Percentiles rank a stretch among this genome's conserved stretches.
phyloP scores from a whole-genome alignment of 2,888 invertebrate genomes.

The Mimachlamys varia region DNA sequence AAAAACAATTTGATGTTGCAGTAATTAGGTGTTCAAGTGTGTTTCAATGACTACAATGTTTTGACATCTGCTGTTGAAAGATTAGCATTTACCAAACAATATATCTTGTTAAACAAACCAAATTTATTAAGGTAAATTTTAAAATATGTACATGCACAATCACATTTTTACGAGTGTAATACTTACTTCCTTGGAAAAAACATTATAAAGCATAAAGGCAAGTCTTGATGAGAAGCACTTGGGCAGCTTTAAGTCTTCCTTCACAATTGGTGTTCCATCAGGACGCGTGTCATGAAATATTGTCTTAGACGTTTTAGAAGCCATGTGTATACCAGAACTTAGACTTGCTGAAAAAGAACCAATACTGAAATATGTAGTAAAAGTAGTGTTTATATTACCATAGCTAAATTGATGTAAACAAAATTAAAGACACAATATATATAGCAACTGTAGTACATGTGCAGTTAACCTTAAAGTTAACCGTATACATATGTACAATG shows the following conservation, averaged over 20 bases:
- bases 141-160: too few species aligned
- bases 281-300: background rate
- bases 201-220: conserved; percentile 68
- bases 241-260: conserved; percentile 56
- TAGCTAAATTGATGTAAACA: background rate
- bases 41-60: too few species aligned
- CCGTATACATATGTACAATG: too few species aligned
- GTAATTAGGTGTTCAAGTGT: too few species aligned
- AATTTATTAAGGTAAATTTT: too few species aligned
- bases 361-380: background rate
- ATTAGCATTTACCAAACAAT: too few species aligned
- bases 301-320: background rate
- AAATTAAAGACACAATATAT: too few species aligned
- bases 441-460: too few species aligned
- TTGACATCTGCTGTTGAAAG: too few species aligned
- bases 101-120: too few species aligned
- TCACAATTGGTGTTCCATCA: conserved; percentile 42
- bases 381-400: background rate
- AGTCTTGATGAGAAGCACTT: conserved; percentile 57
- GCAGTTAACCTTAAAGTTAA: too few species aligned
- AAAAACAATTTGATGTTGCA: too few species aligned
- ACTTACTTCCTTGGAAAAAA: conserved; percentile 64
- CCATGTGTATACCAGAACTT: background rate
- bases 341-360: background rate
- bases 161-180: background rate